These are phyloP conservation scores for Channa striata DNA, from an alignment of 2,797 vertebrate genomes.

Conservation along the genomic window DNA sequence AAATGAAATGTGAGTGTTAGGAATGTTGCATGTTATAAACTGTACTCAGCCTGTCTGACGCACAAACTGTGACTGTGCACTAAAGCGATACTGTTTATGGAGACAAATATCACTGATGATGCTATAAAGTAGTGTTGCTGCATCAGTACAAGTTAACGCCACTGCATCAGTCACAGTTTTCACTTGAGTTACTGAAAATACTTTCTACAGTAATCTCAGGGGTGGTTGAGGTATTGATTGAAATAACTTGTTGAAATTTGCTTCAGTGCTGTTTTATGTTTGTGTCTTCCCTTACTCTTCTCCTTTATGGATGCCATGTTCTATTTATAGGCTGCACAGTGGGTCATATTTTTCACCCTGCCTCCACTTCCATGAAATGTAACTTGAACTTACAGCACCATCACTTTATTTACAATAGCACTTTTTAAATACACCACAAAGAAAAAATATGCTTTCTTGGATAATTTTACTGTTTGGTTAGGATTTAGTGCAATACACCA, in stretches of 20 bases:
- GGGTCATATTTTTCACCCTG: slow-evolving; percentile 55
- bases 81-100: slow-evolving; percentile 24
- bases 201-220: slow-evolving; percentile 25
- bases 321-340: slow-evolving; percentile 69
- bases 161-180: slow-evolving; percentile 29
- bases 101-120: slow-evolving; percentile 60
- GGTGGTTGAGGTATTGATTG: slow-evolving; percentile 30
- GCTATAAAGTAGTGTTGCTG: slow-evolving; percentile 29
- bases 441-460: slow-evolving; percentile 17
- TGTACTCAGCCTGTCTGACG: slow-evolving; percentile 25
- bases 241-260: slow-evolving; percentile 47
- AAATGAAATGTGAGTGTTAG: slow-evolving; percentile 5
- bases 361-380: slow-evolving; percentile 66
- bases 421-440: slow-evolving; percentile 45
- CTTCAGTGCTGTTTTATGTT: slow-evolving; percentile 52
- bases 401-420: slow-evolving; percentile 50
- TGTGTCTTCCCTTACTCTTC: slow-evolving; percentile 49
- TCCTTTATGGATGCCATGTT: slow-evolving; percentile 52
- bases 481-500: slow-evolving; percentile 32
- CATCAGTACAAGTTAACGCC: slow-evolving; percentile 40
- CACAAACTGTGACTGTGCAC: slow-evolving; percentile 65
- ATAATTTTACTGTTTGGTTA: slow-evolving; percentile 31
- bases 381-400: slow-evolving; percentile 70
- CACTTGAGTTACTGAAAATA: slow-evolving; percentile 9
- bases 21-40: slow-evolving; percentile 22